Conservation (phyloP, 1,140 invertebrate genomes). For the Drosophila tsacasi region DNA sequence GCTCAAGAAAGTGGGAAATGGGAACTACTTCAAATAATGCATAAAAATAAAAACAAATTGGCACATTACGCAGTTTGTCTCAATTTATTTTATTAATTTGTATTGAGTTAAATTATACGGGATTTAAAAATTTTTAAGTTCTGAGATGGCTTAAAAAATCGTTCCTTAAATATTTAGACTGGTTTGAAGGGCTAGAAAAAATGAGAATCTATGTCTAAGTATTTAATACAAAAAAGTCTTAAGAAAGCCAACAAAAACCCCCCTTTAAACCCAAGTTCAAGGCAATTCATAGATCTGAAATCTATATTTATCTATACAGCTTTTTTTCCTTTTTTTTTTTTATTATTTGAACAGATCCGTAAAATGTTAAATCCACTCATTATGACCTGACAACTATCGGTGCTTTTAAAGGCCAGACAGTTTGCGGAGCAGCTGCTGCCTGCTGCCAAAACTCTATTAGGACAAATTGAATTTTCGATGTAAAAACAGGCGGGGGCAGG, state of each 20-base stretch:
- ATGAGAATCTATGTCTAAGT: background rate
- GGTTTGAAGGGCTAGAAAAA: background rate
- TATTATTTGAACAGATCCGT: background rate
- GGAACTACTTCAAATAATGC: background rate
- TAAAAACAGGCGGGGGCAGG: constrained; percentile 7
- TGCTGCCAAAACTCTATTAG: constrained; percentile 68
- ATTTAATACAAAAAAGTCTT: background rate
- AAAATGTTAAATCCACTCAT: background rate
- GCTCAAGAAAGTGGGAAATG: background rate
- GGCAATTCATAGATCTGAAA: background rate
- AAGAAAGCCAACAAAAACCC: background rate
- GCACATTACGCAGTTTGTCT: background rate
- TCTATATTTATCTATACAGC: background rate
- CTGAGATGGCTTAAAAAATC: accelerated
- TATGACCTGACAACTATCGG: background rate
- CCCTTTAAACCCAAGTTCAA: no score
- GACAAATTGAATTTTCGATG: constrained; percentile 80
- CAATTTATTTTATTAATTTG: background rate
- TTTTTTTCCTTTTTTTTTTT: background rate
- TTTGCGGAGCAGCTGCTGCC: constrained; percentile 9
- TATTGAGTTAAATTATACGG: no score
- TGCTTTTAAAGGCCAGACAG: background rate
- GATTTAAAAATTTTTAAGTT: no score
- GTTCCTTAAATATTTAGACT: no score
- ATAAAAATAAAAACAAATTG: constrained; percentile 14